Evolutionary conservation across 2,888 invertebrate genomes (phyloP), one percentile per base, ranked within the genome.

Genomic region (Rugalucina vietnamica): DNA sequence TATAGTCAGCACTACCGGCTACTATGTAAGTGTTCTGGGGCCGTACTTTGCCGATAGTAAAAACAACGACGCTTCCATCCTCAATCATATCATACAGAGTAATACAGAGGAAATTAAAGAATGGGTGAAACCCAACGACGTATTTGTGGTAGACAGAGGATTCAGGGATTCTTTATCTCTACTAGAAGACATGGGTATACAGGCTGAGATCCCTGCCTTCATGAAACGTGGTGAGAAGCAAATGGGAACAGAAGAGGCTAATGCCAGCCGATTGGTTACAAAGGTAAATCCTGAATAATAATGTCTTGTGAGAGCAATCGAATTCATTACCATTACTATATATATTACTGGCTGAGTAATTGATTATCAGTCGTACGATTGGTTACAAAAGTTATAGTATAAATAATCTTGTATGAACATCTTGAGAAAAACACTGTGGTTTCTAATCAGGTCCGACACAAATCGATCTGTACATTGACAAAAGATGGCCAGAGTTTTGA

Each of bases 121-220:
- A 18, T 80, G 80, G 78, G 43, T 81, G n/a, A 32, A 72, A 24
- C 54, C 75, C 14, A 36, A 43, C 27, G 76, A 79, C 69, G 49
- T 81, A 4, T 65, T 71, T 21, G 54, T 85, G 18, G 76, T 79
- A n/a, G 43, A 76, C 43, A 29, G 85, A 27, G 76, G 82, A n/a
- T 85, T 85, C 60, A n/a, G 81, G 18, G 85, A 82, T 39, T 49
- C 75, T 24, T 32, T 69, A 21, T 43, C 69, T 12, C 79, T 78
- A n/a, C 34, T 81, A 24, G 43, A 82, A 18, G 39, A 72, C 18
- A 8, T 27, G 10, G 60, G 70, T 14, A 24, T 79, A 5, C 39
- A 69, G 18, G 72, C 78, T 0, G 39, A 85, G 1, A 79, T 85
- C 79, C 76, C 70, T 54, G 24, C 18, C 21, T 79, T 75, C 39